Base-by-base conservation (phyloP, 2,888 invertebrate genomes). In the Saturnia japonica region DNA sequence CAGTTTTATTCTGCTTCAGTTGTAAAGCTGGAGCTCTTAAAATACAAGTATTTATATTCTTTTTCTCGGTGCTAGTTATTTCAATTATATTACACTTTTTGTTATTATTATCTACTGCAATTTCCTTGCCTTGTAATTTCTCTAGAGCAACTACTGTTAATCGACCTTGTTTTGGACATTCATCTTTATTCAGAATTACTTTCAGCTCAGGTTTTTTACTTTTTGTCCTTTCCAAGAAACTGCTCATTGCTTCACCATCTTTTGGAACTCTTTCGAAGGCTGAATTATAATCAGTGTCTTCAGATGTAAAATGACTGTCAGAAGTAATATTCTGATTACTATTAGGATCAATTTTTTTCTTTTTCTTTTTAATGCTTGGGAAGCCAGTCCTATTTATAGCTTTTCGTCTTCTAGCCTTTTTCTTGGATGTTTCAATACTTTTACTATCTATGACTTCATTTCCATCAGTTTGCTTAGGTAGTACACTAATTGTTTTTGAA, bases 311-410 rank as follows among this genome's bases (percentile, higher is more conserved):
- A 73, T 91, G 88, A 77, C 85, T 88, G 62, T 91, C 93, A 8
- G 91, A 91, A 47, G 83, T 79, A 66, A 82, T 72, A 70, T 83
- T 86, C 77, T 82, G 79, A 74, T 76, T 80, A 67, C 74, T 82
- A 69, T 73, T 84, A 70, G 81, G 77, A 74, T 92, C 93, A 68
- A 89, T 76, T 80, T 96, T 97, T 85, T 97, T 96, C 85, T 97
- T 98, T 89, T 97, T 98, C 84, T 96, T 96, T 82, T 97, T 97
- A 22, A 97, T 93, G 34, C 96, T 97, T 0, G 98, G 98, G 86
- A 98, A 98, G 6, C 98, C 98, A 25, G 98, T 98, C 78, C 97
- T 95, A 84, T 98, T 98, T 62, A 97, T 96, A 28, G 97, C 96
- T 85, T 97, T 96, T 60, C 97, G 95, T 78, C 97, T 95, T 79